Conservation (phyloP, 1,140 invertebrate species). For the Zelostemma sp. region DNA sequence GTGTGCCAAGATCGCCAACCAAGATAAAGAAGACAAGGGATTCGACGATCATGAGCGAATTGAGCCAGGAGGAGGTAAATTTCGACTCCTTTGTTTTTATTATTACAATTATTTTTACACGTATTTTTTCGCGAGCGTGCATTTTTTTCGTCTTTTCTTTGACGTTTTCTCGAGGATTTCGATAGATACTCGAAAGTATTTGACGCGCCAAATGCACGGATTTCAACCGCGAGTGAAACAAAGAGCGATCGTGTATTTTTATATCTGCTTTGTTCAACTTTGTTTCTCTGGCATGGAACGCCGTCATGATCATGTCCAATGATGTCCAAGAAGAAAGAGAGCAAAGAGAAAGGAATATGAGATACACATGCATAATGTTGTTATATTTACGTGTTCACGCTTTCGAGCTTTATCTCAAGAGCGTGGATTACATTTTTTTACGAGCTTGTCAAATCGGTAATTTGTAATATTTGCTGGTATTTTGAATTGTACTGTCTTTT, state of each 20-base stretch:
- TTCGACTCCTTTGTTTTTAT: no score
- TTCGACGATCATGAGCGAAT: conserved; percentile 75
- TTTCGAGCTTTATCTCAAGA: no score
- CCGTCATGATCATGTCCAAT: no score
- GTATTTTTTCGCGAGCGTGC: neutral
- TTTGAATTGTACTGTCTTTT: no score
- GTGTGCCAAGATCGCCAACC: no score
- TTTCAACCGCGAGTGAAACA: conserved; percentile 2
- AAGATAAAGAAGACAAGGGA: conserved; percentile 19
- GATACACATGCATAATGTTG: conserved; percentile 11
- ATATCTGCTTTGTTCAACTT: conserved; percentile 10
- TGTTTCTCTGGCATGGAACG: conserved; percentile 1
- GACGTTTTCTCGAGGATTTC: no score
- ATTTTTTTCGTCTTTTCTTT: conserved; percentile 4
- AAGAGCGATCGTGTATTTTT: conserved; percentile 26
- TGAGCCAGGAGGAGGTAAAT: conserved; percentile 80
- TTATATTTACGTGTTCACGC: no score
- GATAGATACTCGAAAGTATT: no score
- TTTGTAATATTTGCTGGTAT: no score
- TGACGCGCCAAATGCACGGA: neutral
- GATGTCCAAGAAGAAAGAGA: no score
- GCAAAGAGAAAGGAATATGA: conserved; percentile 3
- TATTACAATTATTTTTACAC: neutral
- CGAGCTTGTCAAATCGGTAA: no score
- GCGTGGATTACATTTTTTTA: no score